Evolutionary conservation across 2,797 vertebrate species (phyloP).

Genomic region (Macrochelys suwanniensis): DNA sequence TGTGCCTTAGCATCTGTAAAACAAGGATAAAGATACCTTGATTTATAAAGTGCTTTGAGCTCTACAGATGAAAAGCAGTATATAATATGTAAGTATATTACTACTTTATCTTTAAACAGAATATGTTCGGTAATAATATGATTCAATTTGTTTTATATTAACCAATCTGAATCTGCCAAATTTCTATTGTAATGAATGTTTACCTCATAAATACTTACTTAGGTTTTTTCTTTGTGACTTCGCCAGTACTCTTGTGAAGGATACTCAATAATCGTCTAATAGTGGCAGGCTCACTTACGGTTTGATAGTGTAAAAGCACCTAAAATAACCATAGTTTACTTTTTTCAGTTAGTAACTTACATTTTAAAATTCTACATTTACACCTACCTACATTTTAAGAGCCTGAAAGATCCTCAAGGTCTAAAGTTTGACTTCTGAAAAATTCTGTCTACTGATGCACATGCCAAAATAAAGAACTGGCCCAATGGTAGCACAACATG

Average conservation of each 20-base stretch:
- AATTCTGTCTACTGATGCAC: background rate
- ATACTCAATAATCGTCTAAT: slow-evolving; percentile 92
- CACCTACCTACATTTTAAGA: background rate
- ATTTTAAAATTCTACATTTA: slow-evolving; percentile 6
- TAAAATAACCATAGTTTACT: slow-evolving; percentile 68
- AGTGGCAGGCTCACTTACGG: slow-evolving; percentile 94
- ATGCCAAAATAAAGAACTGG: background rate
- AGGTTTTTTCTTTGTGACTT: slow-evolving; percentile 97
- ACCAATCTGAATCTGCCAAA: background rate
- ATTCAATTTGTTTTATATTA: background rate
- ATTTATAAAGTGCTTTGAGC: slow-evolving; percentile 13
- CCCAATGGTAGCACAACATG: background rate
- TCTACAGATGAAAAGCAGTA: slow-evolving; percentile 15
- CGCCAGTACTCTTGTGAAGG: slow-evolving; percentile 95
- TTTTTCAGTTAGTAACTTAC: slow-evolving; percentile 33
- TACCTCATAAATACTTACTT: slow-evolving; percentile 89
- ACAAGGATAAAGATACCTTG: background rate
- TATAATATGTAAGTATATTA: background rate
- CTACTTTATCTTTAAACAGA: background rate
- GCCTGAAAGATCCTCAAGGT: background rate
- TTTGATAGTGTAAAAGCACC: slow-evolving; percentile 97
- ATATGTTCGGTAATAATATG: background rate
- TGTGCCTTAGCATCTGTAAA: background rate
- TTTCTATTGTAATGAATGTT: slow-evolving; percentile 33
- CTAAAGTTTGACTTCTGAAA: background rate